These are phyloP conservation scores for Danionella dracula DNA, from an alignment of 2,797 vertebrate genomes.

Conservation along the genomic window DNA sequence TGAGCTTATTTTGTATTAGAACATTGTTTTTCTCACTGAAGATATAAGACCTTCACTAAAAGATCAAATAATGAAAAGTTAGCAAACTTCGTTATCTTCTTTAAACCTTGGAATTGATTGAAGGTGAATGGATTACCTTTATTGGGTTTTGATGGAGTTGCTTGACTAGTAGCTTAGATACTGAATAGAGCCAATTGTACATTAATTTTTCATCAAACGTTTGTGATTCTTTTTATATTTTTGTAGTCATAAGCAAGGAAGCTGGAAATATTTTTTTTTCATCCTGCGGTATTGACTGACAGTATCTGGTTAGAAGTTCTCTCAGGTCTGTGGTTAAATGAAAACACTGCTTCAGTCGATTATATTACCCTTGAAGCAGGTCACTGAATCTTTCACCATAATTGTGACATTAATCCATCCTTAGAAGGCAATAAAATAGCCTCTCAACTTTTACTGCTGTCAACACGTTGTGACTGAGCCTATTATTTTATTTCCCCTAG, in stretches of 20 bases:
- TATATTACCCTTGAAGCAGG: conserved; percentile 27
- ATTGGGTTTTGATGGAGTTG: too few species aligned
- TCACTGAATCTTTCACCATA: conserved; percentile 21
- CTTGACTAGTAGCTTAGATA: background rate
- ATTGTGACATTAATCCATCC: conserved; percentile 33
- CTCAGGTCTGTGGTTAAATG: conserved; percentile 1
- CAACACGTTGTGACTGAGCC: conserved; percentile 26
- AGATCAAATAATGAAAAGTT: too few species aligned
- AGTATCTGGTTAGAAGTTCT: background rate
- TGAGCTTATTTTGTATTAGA: too few species aligned
- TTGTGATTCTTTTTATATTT: background rate
- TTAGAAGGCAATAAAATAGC: conserved; percentile 24
- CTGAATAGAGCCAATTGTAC: background rate
- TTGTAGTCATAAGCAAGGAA: background rate
- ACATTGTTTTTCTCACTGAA: too few species aligned
- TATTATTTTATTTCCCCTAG: conserved; percentile 24
- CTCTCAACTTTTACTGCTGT: conserved; percentile 28
- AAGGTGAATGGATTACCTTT: too few species aligned
- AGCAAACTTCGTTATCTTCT: too few species aligned
- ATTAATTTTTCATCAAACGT: background rate
- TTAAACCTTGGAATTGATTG: too few species aligned
- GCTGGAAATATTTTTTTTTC: background rate
- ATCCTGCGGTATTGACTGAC: background rate
- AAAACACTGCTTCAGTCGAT: conserved; percentile 1
- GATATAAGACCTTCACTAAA: too few species aligned